Percentiles rank a stretch among this genome's conserved stretches.
These are phyloP conservation scores for Synanthedon vespiformis DNA, from an alignment of 2,888 invertebrate species.

Conservation along the genomic window DNA sequence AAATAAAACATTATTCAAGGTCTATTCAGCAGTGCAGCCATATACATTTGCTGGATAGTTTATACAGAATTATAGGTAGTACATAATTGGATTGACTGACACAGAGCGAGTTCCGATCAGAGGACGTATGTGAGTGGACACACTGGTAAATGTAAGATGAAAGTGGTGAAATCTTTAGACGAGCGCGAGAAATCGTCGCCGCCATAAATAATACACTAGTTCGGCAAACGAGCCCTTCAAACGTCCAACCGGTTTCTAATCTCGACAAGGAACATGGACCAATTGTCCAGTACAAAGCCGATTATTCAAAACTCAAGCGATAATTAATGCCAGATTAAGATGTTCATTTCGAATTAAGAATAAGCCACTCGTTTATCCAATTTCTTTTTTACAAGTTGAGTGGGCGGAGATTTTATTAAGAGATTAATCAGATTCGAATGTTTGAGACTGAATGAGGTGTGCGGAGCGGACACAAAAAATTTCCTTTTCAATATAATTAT, in stretches of 20 bases:
- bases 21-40: too few species aligned
- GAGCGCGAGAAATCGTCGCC: constrained; percentile 57
- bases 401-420: neutral
- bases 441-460: too few species aligned
- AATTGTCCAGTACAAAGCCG: constrained; percentile 16
- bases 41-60: too few species aligned
- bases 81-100: neutral
- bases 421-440: too few species aligned
- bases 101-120: constrained; percentile 18
- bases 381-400: constrained; percentile 4
- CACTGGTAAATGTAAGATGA: constrained; percentile 51
- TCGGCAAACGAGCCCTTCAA: constrained; percentile 51
- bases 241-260: constrained; percentile 39
- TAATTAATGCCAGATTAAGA: constrained; percentile 10
- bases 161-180: constrained; percentile 63
- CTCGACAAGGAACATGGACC: constrained; percentile 30
- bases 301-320: constrained; percentile 15
- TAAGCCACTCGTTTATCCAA: constrained; percentile 1
- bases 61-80: too few species aligned
- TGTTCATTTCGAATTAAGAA: constrained; percentile 2
- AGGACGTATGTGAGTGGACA: constrained; percentile 30
- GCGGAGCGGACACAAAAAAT: too few species aligned
- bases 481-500: too few species aligned
- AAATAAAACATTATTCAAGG: too few species aligned
- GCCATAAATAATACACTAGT: constrained; percentile 65